A percentile compares a stretch with the other conserved stretches of the same genome.
These are phyloP conservation scores for zebrafish (Danio rerio) DNA, from an alignment of 2,113 vertebrate genomes.

Conservation along the genomic window DNA sequence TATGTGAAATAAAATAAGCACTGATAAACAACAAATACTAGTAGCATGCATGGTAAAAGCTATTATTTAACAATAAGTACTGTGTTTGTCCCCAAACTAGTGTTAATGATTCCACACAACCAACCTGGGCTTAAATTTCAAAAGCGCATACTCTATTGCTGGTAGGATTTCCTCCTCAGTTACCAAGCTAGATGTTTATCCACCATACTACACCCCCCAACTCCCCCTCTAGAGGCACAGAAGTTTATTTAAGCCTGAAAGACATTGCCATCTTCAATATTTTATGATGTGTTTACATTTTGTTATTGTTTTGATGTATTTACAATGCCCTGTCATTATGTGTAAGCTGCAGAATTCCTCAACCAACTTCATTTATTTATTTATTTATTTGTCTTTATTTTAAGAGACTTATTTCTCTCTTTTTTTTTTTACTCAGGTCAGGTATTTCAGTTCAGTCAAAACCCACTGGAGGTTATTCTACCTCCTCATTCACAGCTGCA, in stretches of 20 bases:
- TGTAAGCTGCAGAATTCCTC: not conserved
- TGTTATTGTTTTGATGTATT: not conserved
- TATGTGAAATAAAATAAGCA: no score
- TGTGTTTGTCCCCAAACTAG: no score
- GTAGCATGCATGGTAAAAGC: no score
- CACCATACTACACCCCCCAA: not conserved
- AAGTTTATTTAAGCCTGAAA: not conserved
- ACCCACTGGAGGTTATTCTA: slow-evolving; percentile 43
- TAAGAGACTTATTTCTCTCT: no score
- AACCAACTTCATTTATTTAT: not conserved
- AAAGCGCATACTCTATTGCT: not conserved
- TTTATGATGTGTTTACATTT: slow-evolving; percentile 17
- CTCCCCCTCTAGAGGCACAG: not conserved
- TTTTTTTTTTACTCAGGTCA: slow-evolving; percentile 37
- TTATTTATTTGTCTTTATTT: no score
- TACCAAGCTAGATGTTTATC: not conserved
- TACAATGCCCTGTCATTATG: not conserved
- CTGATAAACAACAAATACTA: no score
- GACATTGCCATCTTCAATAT: not conserved
- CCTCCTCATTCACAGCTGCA: not conserved
- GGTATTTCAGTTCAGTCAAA: slow-evolving; percentile 41
- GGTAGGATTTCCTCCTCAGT: not conserved
- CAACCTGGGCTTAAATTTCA: not conserved
- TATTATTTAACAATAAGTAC: no score
- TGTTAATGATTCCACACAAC: not conserved